These are phyloP conservation scores for Hyles vespertilio DNA, from an alignment of 1,140 invertebrate genomes.

Conservation along the genomic window DNA sequence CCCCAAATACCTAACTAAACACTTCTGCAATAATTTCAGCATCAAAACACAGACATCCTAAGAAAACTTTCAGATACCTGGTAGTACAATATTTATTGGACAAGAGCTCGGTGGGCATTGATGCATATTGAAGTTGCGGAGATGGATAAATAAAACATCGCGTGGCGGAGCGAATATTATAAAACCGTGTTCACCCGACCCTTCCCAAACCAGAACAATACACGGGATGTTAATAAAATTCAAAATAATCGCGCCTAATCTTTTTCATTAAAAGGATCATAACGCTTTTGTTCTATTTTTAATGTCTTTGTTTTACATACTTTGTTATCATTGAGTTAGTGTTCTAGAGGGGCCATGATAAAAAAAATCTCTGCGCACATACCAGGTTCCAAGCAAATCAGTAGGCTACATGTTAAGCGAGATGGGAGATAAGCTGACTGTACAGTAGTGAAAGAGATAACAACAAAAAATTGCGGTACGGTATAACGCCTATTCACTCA, in stretches of 20 bases:
- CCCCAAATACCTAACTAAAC: too few species aligned
- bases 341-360: too few species aligned
- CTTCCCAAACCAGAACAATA: constrained; percentile 29
- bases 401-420: too few species aligned
- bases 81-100: constrained; percentile 9
- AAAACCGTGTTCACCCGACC: constrained; percentile 26
- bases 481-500: too few species aligned
- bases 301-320: constrained; percentile 9
- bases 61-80: constrained; percentile 12
- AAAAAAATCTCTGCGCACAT: too few species aligned
- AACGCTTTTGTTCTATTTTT: constrained; percentile 11
- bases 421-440: too few species aligned
- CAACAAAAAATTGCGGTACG: too few species aligned
- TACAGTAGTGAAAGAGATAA: too few species aligned
- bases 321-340: too few species aligned
- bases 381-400: too few species aligned
- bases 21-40: too few species aligned
- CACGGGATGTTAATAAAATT: constrained; percentile 33
- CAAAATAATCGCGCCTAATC: constrained; percentile 28
- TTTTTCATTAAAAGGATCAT: constrained; percentile 22
- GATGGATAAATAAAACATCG: constrained; percentile 36
- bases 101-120: constrained; percentile 21
- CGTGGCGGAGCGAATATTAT: constrained; percentile 28
- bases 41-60: not conserved
- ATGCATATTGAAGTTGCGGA: constrained; percentile 31